Percentiles rank a stretch among this genome's conserved stretches.
These are phyloP conservation scores for Peromyscus polionotus DNA, from an alignment of 2,113 vertebrate genomes.

Conservation along the genomic window DNA sequence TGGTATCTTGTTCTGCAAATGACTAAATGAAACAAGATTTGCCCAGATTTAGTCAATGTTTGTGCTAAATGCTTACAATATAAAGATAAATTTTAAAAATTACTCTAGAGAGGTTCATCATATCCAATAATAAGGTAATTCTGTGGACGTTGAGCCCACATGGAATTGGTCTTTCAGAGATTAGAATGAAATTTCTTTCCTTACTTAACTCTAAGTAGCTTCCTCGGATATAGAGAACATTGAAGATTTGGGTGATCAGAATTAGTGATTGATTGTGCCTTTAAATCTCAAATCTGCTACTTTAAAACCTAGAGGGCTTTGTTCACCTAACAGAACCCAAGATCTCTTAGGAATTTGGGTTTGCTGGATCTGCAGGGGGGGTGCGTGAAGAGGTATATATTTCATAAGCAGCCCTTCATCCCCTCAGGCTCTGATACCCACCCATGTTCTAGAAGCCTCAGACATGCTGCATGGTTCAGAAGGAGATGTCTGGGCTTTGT, in stretches of 20 bases:
- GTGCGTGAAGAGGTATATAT: background rate
- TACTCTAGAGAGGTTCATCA: background rate
- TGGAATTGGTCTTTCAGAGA: background rate
- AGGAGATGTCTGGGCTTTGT: background rate
- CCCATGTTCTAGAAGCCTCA: background rate
- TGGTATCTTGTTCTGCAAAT: constrained; percentile 15
- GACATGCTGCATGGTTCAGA: background rate
- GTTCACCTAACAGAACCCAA: background rate
- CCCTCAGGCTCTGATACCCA: background rate
- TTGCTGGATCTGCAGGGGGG: background rate
- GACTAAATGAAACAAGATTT: background rate
- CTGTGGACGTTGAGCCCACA: background rate
- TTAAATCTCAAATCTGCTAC: background rate
- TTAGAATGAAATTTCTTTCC: background rate
- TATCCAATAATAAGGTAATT: background rate
- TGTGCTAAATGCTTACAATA: background rate
- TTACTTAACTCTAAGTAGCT: background rate
- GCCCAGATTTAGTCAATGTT: background rate
- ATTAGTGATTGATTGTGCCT: background rate
- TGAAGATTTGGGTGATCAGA: background rate
- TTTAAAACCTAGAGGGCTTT: constrained; percentile 36
- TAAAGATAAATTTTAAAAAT: background rate
- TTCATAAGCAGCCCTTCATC: background rate
- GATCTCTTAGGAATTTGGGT: background rate
- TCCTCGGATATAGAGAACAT: background rate